Evolutionary conservation across 2,113 vertebrate genomes (phyloP), one percentile per base, ranked within the genome.

Genomic region (Chaetodon auriga): DNA sequence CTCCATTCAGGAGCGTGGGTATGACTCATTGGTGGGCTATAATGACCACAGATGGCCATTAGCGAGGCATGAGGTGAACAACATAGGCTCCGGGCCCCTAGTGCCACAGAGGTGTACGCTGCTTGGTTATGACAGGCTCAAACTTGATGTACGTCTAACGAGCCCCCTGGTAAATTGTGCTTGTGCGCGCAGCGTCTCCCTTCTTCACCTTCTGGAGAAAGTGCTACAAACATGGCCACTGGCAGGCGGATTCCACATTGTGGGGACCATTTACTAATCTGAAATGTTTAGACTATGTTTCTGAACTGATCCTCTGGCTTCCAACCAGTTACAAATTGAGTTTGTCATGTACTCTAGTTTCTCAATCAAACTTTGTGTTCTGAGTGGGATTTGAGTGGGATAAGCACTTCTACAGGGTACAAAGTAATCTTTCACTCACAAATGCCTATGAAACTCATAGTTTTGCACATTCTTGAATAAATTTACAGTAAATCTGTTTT

Each of bases 1-100:
- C 72, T 88, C 72, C 65, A 81, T 89, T 80, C 71, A 72, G 55
- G 54, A 80, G 68, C 49, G 62, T 62, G 72, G 60, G 69, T 72
- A 83, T 93, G 94, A 95, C 84, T 95, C 93, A 94, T 82, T 60
- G 86, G 85, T 84, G 91, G 87, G 85, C 82, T 69, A 62, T 93
- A 93, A 94, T 93, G 92, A 94, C 92, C 90, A 70, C 90, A 91
- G 86, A 92, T 88, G 92, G 84, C 89, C 91, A 92, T 93, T 93
- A 94, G 88, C 23, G 60, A 93, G 92, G 90, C 90, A 87, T 83
- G 88, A 87, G 89, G 90, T 86, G 92, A 93, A 64, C 87, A 57
- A 79, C 60, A 73, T 77, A 81, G 77, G 91, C 90, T 83, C 82
- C 25, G 23, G 71, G 83, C 86, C 86, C 77, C 76, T 25, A 60